Percentiles rank a stretch among this genome's conserved stretches.
These are phyloP conservation scores for Noturus placidus DNA, from an alignment of 2,113 vertebrate genomes.

Conservation along the genomic window DNA sequence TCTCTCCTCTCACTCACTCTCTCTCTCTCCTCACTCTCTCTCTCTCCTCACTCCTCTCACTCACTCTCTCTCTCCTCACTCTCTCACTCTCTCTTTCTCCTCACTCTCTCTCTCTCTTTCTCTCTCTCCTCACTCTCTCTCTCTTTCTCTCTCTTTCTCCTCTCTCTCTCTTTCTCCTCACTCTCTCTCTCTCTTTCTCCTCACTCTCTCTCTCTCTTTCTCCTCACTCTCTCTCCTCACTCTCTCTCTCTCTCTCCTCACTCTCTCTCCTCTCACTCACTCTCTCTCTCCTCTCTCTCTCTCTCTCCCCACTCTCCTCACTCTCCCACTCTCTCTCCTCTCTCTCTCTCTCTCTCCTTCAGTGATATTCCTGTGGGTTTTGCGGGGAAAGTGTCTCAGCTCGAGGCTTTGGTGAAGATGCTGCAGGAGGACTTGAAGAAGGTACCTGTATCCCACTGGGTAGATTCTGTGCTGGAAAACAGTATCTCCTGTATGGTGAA, in stretches of 20 bases:
- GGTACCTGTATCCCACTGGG: slow-evolving; percentile 66
- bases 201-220: not conserved
- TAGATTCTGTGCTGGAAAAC: no score
- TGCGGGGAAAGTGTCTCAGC: slow-evolving; percentile 91
- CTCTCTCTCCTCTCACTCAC: not conserved
- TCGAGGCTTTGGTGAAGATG: slow-evolving; percentile 95
- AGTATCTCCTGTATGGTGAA: not conserved
- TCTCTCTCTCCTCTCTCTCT: not conserved
- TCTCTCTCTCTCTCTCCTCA: not conserved
- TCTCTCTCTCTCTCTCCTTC: slow-evolving; percentile 34
- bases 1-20: not conserved
- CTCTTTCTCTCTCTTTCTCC: not conserved
- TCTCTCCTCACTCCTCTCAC: not conserved
- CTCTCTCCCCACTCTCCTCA: not conserved
- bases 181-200: no score
- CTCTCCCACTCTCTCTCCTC: not conserved
- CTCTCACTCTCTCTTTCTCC: not conserved
- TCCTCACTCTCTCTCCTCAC: no score
- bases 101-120: not conserved
- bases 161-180: not conserved
- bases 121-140: not conserved
- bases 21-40: not conserved
- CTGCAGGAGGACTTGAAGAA: slow-evolving; percentile 94
- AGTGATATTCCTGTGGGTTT: slow-evolving; percentile 90
- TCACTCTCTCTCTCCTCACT: no score